Base-by-base conservation (phyloP, 2,797 vertebrate species). In the Sebastes elongatus region DNA sequence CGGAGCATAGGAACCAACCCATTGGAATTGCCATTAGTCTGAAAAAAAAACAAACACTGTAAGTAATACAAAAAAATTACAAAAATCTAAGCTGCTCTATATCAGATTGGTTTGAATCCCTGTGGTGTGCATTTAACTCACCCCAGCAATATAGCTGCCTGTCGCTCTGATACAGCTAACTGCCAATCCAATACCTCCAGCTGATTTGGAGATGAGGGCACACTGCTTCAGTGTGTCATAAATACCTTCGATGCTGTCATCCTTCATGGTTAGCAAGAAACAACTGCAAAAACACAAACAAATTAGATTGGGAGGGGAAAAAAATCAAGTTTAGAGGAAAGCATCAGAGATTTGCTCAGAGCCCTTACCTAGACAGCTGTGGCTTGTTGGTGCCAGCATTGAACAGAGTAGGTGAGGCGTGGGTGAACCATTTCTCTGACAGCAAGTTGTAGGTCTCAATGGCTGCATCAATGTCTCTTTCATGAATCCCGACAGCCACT, bases 401-500 rank as follows among this genome's bases (percentile, higher is more conserved):
- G 93, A 99, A 99, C 18, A 99, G 95, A 1, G 98, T 99, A 2
- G 98, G 98, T 2, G 98, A 99, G 7, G 98, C 98, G 2, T 99
- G 98, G 0, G 98, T 99, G 89, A 99, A 99, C 98, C 98, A 99
- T 82, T 92, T 97, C 91, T 99, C 98, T 1, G 98, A 99, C 69
- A 99, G 96, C 64, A 99, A 93, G 81, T 99, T 99, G 93, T 99
- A 99, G 0, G 98, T 99, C 86, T 99, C 97, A 55, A 99, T 97
- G 22, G 96, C 97, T 3, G 97, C 96, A 0, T 98, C 95, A 0
- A 98, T 97, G 91, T 98, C 97, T 0, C 56, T 27, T 82, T 96
- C 93, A 86, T 99, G 98, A 90, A 99, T 98, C 3, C 98, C 98
- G 25, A 99, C 98, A 0, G 98, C 90, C 16, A 99, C 98, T 78